Evolutionary conservation across 2,113 vertebrate genomes (phyloP).

Genomic region (Theristicus caerulescens): DNA sequence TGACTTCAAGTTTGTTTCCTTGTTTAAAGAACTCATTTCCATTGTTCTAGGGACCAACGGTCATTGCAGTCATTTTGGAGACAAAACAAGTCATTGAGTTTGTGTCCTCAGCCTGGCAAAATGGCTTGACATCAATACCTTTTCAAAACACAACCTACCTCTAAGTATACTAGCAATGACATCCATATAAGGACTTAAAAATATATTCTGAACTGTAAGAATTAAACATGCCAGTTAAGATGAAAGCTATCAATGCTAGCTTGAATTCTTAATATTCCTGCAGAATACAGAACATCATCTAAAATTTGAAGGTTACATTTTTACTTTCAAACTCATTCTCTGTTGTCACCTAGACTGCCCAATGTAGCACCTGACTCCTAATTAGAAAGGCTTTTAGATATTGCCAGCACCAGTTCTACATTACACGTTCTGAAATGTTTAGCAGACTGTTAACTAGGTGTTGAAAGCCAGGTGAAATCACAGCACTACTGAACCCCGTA

Average conservation of each 20-base stretch:
- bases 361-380: neutral
- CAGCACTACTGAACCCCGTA: neutral
- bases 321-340: neutral
- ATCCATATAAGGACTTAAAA: neutral
- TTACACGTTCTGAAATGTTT: neutral
- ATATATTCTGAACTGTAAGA: neutral
- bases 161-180: neutral
- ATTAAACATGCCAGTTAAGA: neutral
- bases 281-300: neutral
- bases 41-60: neutral
- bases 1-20: neutral
- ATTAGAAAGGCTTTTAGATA: conserved; percentile 15
- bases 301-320: neutral
- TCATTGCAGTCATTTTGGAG: neutral
- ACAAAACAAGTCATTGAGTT: neutral
- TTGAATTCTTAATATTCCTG: neutral
- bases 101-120: neutral
- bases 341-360: neutral
- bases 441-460: neutral
- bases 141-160: neutral
- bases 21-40: neutral
- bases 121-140: neutral
- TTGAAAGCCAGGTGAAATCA: conserved; percentile 36
- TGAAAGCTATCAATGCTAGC: neutral
- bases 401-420: neutral